These are phyloP conservation scores for Lagria hirta DNA, from an alignment of 2,888 invertebrate genomes.

Conservation along the genomic window DNA sequence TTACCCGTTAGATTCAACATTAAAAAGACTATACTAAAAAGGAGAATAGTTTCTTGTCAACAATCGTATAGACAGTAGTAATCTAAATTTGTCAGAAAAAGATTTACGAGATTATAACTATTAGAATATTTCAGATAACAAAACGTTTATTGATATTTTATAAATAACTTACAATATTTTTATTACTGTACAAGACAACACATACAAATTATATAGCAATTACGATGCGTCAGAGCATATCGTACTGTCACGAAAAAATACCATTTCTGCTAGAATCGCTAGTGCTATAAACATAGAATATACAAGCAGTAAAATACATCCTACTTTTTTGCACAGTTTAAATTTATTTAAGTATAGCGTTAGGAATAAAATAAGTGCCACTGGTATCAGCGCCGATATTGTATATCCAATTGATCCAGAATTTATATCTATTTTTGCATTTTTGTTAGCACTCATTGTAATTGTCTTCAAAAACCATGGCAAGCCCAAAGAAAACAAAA, in stretches of 20 bases:
- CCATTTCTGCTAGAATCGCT: slow-evolving; percentile 75
- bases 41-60: too few species aligned
- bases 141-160: too few species aligned
- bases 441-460: slow-evolving; percentile 53
- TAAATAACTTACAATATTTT: too few species aligned
- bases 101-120: too few species aligned
- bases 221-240: neutral
- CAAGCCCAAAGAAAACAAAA: slow-evolving; percentile 77
- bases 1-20: too few species aligned
- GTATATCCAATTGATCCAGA: slow-evolving; percentile 82
- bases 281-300: slow-evolving; percentile 73
- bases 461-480: slow-evolving; percentile 83
- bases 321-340: slow-evolving; percentile 68
- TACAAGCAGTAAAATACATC: slow-evolving; percentile 63
- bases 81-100: too few species aligned
- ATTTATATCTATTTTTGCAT: slow-evolving; percentile 64
- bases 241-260: slow-evolving; percentile 36
- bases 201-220: too few species aligned
- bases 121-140: too few species aligned
- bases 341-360: slow-evolving; percentile 71
- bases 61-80: too few species aligned
- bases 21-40: too few species aligned
- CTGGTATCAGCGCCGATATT: slow-evolving; percentile 73
- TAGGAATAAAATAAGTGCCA: slow-evolving; percentile 69
- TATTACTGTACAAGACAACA: too few species aligned